phyloP scores from a whole-genome alignment of 2,888 invertebrate genomes.

The Ophonus ardosiacus region DNA sequence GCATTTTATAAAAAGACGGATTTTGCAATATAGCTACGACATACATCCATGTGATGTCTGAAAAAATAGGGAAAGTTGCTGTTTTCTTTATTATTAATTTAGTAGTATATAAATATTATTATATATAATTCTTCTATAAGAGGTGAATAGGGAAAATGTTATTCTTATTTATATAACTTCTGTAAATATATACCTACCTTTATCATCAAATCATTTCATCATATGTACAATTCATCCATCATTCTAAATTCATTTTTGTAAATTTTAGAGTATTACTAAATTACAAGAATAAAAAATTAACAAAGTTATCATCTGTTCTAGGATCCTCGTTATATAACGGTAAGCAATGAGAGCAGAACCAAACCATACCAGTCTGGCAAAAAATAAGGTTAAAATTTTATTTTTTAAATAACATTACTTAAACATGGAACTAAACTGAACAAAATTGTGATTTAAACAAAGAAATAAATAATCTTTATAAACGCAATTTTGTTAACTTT shows the following conservation, averaged over 20 bases:
- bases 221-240: background rate
- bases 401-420: constrained; percentile 50
- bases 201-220: background rate
- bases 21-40: no score
- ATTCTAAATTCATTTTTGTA: constrained; percentile 3
- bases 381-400: constrained; percentile 52
- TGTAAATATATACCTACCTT: background rate
- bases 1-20: no score
- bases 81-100: no score
- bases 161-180: background rate
- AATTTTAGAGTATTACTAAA: constrained; percentile 3
- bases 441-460: constrained; percentile 50
- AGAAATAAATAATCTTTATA: background rate
- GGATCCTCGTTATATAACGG: constrained; percentile 57
- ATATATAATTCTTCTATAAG: no score
- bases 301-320: constrained; percentile 60
- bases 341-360: constrained; percentile 54
- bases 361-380: constrained; percentile 32
- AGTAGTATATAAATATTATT: no score
- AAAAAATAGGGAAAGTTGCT: no score
- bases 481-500: constrained; percentile 56
- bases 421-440: constrained; percentile 50
- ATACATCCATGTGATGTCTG: no score
- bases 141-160: no score
- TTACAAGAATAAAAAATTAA: constrained; percentile 13